Conservation (phyloP, 2,888 invertebrate genomes). For the Magallana nippona region DNA sequence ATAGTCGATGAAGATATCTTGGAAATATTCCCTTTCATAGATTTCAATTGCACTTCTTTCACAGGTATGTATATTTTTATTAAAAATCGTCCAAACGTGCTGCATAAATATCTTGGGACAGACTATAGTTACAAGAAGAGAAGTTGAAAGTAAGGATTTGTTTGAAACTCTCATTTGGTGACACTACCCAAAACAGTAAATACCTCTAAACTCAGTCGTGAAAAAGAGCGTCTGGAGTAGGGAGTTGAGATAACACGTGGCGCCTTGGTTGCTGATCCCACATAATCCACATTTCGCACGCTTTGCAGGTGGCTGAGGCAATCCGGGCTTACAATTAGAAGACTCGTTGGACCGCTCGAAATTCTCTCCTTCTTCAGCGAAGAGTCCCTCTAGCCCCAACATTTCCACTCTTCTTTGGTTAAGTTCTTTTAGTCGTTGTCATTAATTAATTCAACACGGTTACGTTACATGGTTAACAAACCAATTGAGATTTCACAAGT, state of each 20-base stretch:
- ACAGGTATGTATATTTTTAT: too few species aligned
- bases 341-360: background rate
- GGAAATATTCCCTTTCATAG: too few species aligned
- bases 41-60: too few species aligned
- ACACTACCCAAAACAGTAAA: background rate
- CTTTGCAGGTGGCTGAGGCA: slow-evolving; percentile 62
- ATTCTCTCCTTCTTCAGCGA: slow-evolving; percentile 27
- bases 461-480: too few species aligned
- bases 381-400: slow-evolving; percentile 14
- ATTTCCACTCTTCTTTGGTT: background rate
- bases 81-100: too few species aligned
- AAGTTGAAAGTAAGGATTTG: too few species aligned
- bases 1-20: too few species aligned
- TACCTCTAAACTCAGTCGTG: slow-evolving; percentile 80
- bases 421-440: background rate
- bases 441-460: background rate
- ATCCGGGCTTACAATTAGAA: slow-evolving; percentile 14
- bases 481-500: too few species aligned
- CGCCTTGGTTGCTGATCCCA: slow-evolving; percentile 80
- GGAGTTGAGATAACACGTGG: slow-evolving; percentile 80
- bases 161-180: too few species aligned
- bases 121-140: too few species aligned
- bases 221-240: slow-evolving; percentile 79
- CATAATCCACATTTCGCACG: slow-evolving; percentile 67
- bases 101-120: too few species aligned